Conservation (phyloP, 2,888 invertebrate genomes). For the Rhagonycha fulva region DNA sequence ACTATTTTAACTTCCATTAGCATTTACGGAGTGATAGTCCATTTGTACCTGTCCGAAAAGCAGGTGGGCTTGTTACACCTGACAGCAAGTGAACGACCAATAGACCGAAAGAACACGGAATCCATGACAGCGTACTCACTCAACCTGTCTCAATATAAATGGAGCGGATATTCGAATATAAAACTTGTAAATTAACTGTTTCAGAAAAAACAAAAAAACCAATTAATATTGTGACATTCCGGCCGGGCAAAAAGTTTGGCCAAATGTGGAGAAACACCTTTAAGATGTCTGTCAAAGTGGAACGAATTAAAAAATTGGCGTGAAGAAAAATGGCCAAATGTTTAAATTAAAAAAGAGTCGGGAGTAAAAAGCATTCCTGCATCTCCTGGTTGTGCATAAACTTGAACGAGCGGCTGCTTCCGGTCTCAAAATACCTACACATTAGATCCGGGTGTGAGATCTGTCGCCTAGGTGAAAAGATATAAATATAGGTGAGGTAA, state of each 20-base stretch:
- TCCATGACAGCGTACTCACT: conserved; percentile 17
- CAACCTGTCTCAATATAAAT: conserved; percentile 21
- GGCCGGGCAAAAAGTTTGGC: background rate
- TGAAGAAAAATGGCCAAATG: background rate
- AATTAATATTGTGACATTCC: background rate
- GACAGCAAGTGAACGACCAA: conserved; percentile 20
- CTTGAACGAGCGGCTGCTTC: conserved; percentile 45
- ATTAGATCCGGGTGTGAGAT: conserved; percentile 33
- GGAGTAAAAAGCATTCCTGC: conserved; percentile 20
- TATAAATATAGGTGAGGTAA: conserved; percentile 44
- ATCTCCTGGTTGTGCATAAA: conserved; percentile 43
- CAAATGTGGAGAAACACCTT: background rate
- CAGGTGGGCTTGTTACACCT: conserved; percentile 23
- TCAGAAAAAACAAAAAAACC: background rate
- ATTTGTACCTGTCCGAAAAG: conserved; percentile 25
- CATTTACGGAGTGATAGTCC: conserved; percentile 17
- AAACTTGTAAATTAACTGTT: conserved; percentile 9
- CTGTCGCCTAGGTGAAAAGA: conserved; percentile 39
- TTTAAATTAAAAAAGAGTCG: background rate
- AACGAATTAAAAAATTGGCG: background rate
- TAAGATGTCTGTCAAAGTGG: background rate
- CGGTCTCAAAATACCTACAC: conserved; percentile 45
- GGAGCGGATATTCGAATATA: conserved; percentile 16
- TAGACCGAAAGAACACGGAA: conserved; percentile 18
- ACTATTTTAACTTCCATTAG: conserved; percentile 23